Conservation (phyloP, 2,113 vertebrate species). For the Corvus cornix region DNA sequence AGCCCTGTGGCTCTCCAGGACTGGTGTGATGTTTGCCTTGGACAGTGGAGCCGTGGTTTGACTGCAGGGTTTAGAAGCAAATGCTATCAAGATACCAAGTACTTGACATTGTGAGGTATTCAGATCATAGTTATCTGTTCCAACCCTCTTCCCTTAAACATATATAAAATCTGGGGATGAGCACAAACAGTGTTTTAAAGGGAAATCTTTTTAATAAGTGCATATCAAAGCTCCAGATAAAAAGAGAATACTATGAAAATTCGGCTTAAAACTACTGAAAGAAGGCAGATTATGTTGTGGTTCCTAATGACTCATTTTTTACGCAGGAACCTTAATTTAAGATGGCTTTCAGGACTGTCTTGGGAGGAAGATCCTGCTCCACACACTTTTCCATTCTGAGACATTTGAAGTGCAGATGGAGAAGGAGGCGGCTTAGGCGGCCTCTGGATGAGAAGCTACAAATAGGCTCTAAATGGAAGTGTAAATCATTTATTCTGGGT, state of each 20-base stretch:
- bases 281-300: background rate
- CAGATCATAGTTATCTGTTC: background rate
- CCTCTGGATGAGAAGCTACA: conserved; percentile 28
- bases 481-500: background rate
- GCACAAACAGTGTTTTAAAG: background rate
- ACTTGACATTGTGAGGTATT: background rate
- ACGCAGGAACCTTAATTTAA: background rate
- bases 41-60: background rate
- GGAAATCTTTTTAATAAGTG: background rate
- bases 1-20: background rate
- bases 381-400: conserved; percentile 8
- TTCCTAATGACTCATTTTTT: conserved; percentile 28
- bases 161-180: background rate
- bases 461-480: conserved; percentile 12
- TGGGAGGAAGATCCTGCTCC: conserved; percentile 34
- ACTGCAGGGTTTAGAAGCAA: background rate
- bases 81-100: background rate
- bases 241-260: background rate
- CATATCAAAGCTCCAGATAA: background rate
- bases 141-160: background rate
- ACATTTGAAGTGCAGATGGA: conserved; percentile 33
- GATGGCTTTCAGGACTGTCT: background rate
- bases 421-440: conserved; percentile 11
- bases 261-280: background rate
- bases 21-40: background rate